Conservation (phyloP, 2,888 invertebrate genomes). For the Apamea crenata region DNA sequence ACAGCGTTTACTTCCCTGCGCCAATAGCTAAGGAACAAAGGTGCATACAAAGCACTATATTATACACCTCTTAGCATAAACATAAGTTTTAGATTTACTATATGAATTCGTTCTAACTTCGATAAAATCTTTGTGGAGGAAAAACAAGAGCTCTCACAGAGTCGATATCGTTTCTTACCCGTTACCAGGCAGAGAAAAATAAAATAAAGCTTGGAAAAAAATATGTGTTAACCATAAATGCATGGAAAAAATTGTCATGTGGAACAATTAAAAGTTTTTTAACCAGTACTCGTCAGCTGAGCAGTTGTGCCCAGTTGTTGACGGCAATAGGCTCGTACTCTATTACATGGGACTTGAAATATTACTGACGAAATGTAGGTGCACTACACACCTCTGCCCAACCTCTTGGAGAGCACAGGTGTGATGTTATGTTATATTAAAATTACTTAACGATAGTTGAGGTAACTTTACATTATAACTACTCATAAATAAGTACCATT, state of each 20-base stretch:
- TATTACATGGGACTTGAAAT: too few relatives aligned
- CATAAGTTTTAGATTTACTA: conserved; percentile 59
- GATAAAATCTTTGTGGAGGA: conserved; percentile 49
- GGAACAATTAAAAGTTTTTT: not conserved
- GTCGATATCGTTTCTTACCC: conserved; percentile 15
- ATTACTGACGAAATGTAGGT: not conserved
- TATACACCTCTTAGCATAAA: conserved; percentile 61
- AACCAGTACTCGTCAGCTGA: not conserved
- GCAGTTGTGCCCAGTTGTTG: not conserved
- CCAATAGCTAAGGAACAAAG: conserved; percentile 56
- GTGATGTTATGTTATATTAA: not conserved
- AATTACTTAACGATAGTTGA: not conserved
- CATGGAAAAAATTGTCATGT: not conserved
- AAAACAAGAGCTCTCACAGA: conserved; percentile 53
- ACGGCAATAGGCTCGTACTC: too few relatives aligned
- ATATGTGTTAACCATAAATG: too few relatives aligned
- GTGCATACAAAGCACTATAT: conserved; percentile 57
- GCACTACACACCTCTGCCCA: not conserved
- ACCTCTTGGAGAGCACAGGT: not conserved
- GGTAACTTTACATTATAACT: not conserved
- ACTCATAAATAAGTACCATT: not conserved
- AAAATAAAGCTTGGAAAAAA: not conserved
- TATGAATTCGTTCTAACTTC: conserved; percentile 51
- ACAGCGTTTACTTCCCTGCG: conserved; percentile 29
- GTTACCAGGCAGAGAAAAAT: not conserved